Evolutionary conservation across 1,140 invertebrate species (phyloP).

Genomic region (Popillia japonica): DNA sequence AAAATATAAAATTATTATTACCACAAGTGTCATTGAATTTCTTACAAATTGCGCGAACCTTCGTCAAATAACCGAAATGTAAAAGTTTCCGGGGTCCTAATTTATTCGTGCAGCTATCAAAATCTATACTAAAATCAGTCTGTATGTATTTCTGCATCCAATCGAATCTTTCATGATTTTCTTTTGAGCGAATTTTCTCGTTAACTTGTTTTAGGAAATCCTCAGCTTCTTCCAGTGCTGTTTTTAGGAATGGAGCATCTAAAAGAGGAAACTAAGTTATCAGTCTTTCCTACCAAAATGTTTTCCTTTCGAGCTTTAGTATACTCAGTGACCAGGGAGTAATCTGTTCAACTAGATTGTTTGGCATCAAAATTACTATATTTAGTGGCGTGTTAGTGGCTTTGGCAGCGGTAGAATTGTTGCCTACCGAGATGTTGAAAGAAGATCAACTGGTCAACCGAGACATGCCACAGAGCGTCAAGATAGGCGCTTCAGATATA

Average conservation of each 20-base stretch:
- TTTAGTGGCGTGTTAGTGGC: no score
- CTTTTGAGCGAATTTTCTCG: slow-evolving; percentile 81
- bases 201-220: slow-evolving; percentile 82
- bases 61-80: slow-evolving; percentile 75
- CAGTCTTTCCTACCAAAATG: slow-evolving; percentile 71
- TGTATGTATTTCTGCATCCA: slow-evolving; percentile 78
- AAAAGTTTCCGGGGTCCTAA: slow-evolving; percentile 78
- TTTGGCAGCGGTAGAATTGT: no score
- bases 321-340: slow-evolving; percentile 86
- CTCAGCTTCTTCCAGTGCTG: slow-evolving; percentile 74
- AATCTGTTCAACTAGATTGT: slow-evolving; percentile 90
- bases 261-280: no score
- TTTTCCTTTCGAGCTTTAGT: slow-evolving; percentile 73
- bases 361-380: no score
- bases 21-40: no score
- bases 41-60: slow-evolving; percentile 63
- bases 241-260: slow-evolving; percentile 68
- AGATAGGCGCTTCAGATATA: no score
- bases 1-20: slow-evolving; percentile 50
- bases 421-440: no score
- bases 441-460: no score
- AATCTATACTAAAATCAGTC: slow-evolving; percentile 76
- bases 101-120: slow-evolving; percentile 83
- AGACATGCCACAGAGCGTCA: no score
- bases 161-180: slow-evolving; percentile 82